Evolutionary conservation across 2,888 invertebrate species (phyloP).

Genomic region (Amphiduros pacificus): DNA sequence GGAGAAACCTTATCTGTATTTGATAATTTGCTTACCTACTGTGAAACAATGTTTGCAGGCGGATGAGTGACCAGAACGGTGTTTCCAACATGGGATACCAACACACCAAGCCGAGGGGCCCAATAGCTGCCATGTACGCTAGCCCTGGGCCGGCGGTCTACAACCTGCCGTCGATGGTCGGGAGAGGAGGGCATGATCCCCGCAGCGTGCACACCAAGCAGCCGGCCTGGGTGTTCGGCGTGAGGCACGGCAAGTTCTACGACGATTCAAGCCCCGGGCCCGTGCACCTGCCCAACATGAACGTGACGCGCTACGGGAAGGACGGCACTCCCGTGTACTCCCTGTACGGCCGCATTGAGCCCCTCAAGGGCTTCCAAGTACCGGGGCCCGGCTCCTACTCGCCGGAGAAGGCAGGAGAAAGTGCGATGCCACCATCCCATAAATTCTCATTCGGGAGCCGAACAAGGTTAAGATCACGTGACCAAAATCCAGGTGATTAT

Average conservation of each 20-base stretch:
- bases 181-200: constrained; percentile 46
- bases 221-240: constrained; percentile 50
- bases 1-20: no score
- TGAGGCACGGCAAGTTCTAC: constrained; percentile 46
- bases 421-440: constrained; percentile 13
- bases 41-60: no score
- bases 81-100: constrained; percentile 17
- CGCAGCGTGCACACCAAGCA: constrained; percentile 47
- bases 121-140: constrained; percentile 54
- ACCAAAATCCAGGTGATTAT: constrained; percentile 17
- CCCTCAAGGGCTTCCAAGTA: constrained; percentile 13
- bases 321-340: constrained; percentile 35
- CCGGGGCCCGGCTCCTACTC: constrained; percentile 30
- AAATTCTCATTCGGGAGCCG: constrained; percentile 21
- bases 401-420: constrained; percentile 23
- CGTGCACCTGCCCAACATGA: constrained; percentile 17
- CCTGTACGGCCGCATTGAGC: constrained; percentile 25
- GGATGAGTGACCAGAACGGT: no score
- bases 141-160: constrained; percentile 54
- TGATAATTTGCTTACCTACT: no score
- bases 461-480: constrained; percentile 13
- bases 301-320: constrained; percentile 30
- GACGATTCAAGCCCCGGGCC: constrained; percentile 54
- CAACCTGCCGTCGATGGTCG: constrained; percentile 49
- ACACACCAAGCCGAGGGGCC: constrained; percentile 44